phyloP scores from a whole-genome alignment of 2,797 vertebrate species.

The Phoebastria nigripes region DNA sequence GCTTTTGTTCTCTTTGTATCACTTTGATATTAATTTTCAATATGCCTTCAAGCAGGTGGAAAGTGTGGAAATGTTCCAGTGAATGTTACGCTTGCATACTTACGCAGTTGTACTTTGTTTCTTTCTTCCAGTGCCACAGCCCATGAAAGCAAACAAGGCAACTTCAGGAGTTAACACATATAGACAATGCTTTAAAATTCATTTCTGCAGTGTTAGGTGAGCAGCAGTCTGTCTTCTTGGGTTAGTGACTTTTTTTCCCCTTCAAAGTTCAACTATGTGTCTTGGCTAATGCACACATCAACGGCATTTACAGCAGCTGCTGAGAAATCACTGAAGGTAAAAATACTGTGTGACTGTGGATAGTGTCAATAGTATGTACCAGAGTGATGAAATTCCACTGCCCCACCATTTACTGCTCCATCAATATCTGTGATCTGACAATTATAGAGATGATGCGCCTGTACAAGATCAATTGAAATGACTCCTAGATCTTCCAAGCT shows the following conservation, averaged over 20 bases:
- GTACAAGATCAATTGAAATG: neutral
- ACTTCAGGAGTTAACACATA: neutral
- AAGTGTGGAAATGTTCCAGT: neutral
- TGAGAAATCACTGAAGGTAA: neutral
- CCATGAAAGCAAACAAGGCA: neutral
- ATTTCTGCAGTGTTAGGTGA: neutral
- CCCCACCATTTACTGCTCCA: neutral
- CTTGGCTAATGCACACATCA: neutral
- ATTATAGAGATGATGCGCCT: neutral
- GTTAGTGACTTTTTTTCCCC: neutral
- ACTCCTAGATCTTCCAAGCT: neutral
- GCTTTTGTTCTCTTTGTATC: neutral
- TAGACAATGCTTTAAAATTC: neutral
- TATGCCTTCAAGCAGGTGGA: neutral
- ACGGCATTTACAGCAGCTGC: neutral
- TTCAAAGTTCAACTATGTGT: neutral
- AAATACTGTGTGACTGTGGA: neutral
- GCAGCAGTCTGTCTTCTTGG: neutral
- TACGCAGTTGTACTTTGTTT: neutral
- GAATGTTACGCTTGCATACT: neutral
- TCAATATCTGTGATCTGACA: neutral
- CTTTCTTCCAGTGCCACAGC: neutral
- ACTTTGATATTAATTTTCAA: neutral
- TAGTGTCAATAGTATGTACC: rapidly evolving
- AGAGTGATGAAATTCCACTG: neutral